Percentiles rank a stretch among this genome's conserved stretches.
Conservation (phyloP, 2,888 invertebrate species). For the Cecidostiba fungosa region DNA sequence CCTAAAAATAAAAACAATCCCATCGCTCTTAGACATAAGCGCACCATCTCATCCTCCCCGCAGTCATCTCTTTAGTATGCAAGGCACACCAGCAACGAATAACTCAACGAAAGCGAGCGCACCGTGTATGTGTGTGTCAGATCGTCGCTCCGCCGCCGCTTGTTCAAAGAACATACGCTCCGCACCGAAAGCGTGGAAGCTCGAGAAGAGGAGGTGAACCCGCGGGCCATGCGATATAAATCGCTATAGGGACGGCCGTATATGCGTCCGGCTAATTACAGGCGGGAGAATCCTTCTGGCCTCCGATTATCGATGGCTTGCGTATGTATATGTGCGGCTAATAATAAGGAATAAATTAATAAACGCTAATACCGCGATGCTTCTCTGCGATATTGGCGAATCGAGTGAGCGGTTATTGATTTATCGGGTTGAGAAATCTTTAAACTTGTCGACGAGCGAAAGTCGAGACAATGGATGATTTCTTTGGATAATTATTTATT, state of each 20-base stretch:
- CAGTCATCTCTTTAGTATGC: conserved; percentile 32
- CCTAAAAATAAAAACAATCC: conserved; percentile 21
- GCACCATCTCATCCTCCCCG: background rate
- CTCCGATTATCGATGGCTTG: conserved; percentile 77
- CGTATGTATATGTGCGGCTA: conserved; percentile 68
- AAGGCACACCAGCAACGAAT: conserved; percentile 4
- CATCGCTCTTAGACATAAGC: background rate
- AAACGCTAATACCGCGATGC: conserved; percentile 74
- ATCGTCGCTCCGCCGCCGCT: background rate
- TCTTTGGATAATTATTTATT: background rate
- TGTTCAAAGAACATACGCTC: background rate
- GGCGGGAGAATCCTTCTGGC: conserved; percentile 68
- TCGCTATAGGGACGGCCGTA: conserved; percentile 46
- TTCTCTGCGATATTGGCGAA: conserved; percentile 21
- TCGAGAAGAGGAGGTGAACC: conserved; percentile 43
- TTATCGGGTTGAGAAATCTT: conserved; percentile 67
- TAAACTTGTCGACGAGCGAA: background rate
- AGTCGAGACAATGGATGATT: conserved; percentile 2
- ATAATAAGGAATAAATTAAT: conserved; percentile 78
- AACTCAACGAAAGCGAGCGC: conserved; percentile 17
- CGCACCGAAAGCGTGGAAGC: conserved; percentile 17
- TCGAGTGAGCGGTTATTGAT: conserved; percentile 72
- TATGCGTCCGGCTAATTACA: conserved; percentile 78
- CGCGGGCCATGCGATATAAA: conserved; percentile 67
- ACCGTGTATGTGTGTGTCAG: background rate